Percentiles rank a stretch among this genome's conserved stretches.
phyloP scores from a whole-genome alignment of 1,140 invertebrate species.

The Conus ventricosus region DNA sequence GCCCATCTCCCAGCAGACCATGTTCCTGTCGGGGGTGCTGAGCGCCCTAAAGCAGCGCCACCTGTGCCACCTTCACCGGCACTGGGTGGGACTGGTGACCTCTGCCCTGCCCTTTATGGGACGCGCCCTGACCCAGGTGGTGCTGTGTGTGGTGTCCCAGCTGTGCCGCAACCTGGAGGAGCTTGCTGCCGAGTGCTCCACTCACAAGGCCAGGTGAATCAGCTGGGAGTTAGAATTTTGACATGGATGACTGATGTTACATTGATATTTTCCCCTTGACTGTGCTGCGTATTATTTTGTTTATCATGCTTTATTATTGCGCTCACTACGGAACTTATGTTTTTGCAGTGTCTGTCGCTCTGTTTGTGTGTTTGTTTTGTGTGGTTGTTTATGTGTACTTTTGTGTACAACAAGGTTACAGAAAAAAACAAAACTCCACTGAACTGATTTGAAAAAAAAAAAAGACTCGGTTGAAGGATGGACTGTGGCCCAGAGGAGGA shows the following conservation, averaged over 20 bases:
- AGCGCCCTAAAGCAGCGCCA: conserved; percentile 82
- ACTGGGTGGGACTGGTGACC: conserved; percentile 88
- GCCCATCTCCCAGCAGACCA: conserved; percentile 80
- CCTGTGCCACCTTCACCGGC: conserved; percentile 80
- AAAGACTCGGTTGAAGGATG: too few species aligned
- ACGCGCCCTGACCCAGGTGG: conserved; percentile 84
- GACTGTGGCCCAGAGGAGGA: too few species aligned
- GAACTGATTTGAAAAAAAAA: too few species aligned
- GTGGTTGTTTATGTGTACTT: too few species aligned
- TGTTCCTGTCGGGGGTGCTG: conserved; percentile 89
- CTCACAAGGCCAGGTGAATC: conserved; percentile 43
- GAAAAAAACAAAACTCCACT: too few species aligned
- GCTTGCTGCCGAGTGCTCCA: conserved; percentile 68
- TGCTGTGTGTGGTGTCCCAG: conserved; percentile 87
- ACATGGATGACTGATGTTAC: background rate
- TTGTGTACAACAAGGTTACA: too few species aligned
- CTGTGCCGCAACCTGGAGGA: conserved; percentile 89
- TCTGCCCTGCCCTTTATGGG: conserved; percentile 86
- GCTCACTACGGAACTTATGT: too few species aligned
- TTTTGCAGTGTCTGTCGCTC: too few species aligned
- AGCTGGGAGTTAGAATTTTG: background rate
- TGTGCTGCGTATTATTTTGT: too few species aligned
- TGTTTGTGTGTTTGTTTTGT: too few species aligned
- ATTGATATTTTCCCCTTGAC: background rate
- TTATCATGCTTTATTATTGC: too few species aligned